phyloP scores from a whole-genome alignment of 2,113 vertebrate genomes.

The Arenaria interpres region DNA sequence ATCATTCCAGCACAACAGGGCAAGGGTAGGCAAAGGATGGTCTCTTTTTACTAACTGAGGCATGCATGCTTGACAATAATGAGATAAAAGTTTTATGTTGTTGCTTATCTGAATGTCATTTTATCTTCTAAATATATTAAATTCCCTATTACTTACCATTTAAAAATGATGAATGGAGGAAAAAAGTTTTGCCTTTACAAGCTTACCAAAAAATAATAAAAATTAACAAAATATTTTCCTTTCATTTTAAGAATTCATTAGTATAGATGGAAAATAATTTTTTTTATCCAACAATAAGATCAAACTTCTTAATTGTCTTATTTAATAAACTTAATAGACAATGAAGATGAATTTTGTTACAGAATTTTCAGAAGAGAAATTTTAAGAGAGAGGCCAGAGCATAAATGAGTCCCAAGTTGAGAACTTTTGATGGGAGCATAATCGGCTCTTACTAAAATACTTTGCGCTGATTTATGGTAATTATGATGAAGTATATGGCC shows the following conservation, averaged over 20 bases:
- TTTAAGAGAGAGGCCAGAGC: not conserved
- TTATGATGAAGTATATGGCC: not conserved
- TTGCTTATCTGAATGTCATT: constrained; percentile 18
- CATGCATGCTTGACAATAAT: not conserved
- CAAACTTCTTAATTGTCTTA: not conserved
- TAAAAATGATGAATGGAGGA: not conserved
- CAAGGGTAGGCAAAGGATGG: not conserved
- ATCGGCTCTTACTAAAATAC: not conserved
- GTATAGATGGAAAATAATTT: not conserved
- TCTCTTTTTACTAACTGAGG: constrained; percentile 18
- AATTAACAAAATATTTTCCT: constrained; percentile 8
- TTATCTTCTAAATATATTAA: constrained; percentile 20
- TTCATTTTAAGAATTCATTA: not conserved
- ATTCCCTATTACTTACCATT: constrained; percentile 19
- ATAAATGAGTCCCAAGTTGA: not conserved
- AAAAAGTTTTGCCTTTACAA: not conserved
- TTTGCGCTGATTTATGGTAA: not conserved
- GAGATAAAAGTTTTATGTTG: not conserved
- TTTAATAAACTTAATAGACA: not conserved
- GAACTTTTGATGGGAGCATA: not conserved
- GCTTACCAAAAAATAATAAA: constrained; percentile 13
- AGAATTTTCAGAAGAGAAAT: not conserved
- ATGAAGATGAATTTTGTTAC: not conserved
- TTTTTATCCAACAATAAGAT: not conserved
- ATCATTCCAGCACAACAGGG: not conserved